Conservation (phyloP, 2,888 invertebrate genomes). For the Brassicogethes aeneus region DNA sequence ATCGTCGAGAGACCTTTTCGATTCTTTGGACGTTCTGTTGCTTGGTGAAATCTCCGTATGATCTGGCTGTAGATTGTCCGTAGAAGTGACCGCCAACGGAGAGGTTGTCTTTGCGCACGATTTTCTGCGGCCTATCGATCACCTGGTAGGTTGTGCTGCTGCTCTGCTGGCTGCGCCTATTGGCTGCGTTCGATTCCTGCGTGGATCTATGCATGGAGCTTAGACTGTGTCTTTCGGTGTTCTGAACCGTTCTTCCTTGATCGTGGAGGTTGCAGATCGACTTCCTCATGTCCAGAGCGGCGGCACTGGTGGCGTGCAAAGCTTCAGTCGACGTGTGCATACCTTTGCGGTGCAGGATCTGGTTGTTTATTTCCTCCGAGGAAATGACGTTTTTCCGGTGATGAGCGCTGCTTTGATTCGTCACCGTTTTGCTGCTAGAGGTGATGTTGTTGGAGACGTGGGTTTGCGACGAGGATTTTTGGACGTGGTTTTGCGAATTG, state of each 20-base stretch:
- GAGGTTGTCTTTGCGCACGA: conserved; percentile 56
- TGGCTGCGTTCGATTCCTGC: conserved; percentile 38
- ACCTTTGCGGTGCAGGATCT: conserved; percentile 70
- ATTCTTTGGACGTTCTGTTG: conserved; percentile 44
- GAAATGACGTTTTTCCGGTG: conserved; percentile 69
- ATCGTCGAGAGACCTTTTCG: conserved; percentile 51
- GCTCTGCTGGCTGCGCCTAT: conserved; percentile 45
- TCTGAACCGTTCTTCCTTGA: conserved; percentile 58
- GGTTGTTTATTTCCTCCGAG: conserved; percentile 64
- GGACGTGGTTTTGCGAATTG: neutral
- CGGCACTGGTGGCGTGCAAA: conserved; percentile 60
- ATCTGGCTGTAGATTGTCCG: conserved; percentile 61
- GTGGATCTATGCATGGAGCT: conserved; percentile 70
- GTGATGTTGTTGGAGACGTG: conserved; percentile 9
- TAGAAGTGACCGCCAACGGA: conserved; percentile 66
- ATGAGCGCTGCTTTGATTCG: conserved; percentile 26
- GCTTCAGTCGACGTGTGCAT: conserved; percentile 60
- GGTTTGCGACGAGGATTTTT: conserved; percentile 13
- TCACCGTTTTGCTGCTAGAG: neutral
- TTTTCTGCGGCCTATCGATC: conserved; percentile 54
- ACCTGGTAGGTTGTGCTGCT: conserved; percentile 29
- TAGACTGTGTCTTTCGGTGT: conserved; percentile 65
- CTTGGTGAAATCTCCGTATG: conserved; percentile 58
- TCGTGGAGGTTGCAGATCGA: conserved; percentile 73
- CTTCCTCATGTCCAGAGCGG: conserved; percentile 71